These are phyloP conservation scores for Coremacera marginata DNA, from an alignment of 2,888 invertebrate genomes.

Conservation along the genomic window DNA sequence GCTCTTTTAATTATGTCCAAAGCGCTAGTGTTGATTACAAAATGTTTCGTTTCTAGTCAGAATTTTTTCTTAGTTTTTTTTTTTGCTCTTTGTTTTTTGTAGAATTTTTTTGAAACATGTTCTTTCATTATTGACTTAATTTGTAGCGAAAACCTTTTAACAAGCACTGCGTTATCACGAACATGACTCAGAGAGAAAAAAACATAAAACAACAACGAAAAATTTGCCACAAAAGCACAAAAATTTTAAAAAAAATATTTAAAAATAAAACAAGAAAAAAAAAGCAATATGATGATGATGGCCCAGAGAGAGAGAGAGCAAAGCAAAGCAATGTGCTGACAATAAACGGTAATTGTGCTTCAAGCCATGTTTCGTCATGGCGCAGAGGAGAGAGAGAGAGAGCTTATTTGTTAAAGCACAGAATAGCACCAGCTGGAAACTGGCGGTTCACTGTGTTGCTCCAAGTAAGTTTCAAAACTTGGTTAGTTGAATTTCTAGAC, in stretches of 20 bases:
- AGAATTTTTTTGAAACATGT: no score
- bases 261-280: slow-evolving; percentile 29
- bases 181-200: slow-evolving; percentile 28
- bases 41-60: no score
- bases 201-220: slow-evolving; percentile 12
- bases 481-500: slow-evolving; percentile 12
- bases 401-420: no score
- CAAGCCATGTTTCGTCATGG: neutral
- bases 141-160: no score
- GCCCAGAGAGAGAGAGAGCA: neutral
- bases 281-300: neutral
- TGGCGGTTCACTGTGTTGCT: no score
- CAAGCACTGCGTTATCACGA: slow-evolving; percentile 27
- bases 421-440: no score
- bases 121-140: no score
- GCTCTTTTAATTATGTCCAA: no score
- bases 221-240: slow-evolving; percentile 37
- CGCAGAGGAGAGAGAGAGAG: no score
- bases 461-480: neutral
- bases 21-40: no score
- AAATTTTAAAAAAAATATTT: slow-evolving; percentile 15
- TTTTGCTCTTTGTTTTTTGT: no score
- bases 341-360: neutral
- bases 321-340: neutral
- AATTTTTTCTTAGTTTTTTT: no score